Evolutionary conservation across 1,140 invertebrate genomes (phyloP), one percentile per base, ranked within the genome.

Genomic region (Kradibia gibbosae): DNA sequence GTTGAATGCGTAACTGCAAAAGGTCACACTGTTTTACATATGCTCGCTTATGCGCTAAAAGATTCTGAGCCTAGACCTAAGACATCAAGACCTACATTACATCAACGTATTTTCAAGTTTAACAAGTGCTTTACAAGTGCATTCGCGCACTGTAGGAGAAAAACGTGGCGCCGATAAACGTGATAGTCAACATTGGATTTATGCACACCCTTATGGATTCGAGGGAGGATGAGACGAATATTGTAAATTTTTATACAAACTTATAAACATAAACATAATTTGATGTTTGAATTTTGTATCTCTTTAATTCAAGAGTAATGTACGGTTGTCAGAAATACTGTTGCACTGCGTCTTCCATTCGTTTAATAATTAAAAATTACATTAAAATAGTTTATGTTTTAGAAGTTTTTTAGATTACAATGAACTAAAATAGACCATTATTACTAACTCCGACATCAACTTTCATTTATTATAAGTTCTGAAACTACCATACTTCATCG

Each of bases 51-150:
- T 13, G 22, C 34, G 8, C 20, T 50, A 13, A 74, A 50, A 48
- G 50, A 36, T 55, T 55, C 22, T 50, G 55, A 55, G n/a, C 72
- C 34, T 74, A 34, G 17, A 42, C 17, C 48, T 55, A 17, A 74
- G 7, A 25, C 20, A 31, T 13, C 20, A n/a, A 50, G 48, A 48
- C 11, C 42, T 45, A 45, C 72, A 28, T 31, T 34, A 39, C 25
- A n/a, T 28, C 25, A 53, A 73, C 45, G 42, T 74, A 53, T 62
- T 62, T 36, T 62, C 60, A 62, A 62, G 31, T 62, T 62, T 62
- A 62, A 34, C 57, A 62, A 62, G 60, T 62, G 60, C 31, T 20
- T 62, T 34, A 17, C n/a, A 62, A 62, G 60, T 36, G 11, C 28
- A 20, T 0, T 31, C 7, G 25, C 25, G 13, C 25, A 10, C 2